Percentiles rank a stretch among this genome's conserved stretches.
These are phyloP conservation scores for Nibea albiflora DNA, from an alignment of 2,113 vertebrate genomes.

Conservation along the genomic window DNA sequence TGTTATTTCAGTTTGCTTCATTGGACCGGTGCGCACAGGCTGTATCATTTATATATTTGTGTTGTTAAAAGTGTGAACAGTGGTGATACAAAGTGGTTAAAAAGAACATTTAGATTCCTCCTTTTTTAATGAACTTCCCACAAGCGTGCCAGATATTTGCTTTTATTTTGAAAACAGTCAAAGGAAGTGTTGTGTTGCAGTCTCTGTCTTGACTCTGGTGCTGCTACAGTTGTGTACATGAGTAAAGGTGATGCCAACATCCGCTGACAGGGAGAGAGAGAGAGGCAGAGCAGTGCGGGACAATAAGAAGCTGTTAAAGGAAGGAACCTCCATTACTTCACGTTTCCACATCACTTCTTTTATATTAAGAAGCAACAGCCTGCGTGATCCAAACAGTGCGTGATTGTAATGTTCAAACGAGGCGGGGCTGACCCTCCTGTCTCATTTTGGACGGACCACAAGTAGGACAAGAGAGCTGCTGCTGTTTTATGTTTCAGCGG, in stretches of 20 bases:
- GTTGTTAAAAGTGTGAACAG: neutral
- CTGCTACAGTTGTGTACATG: constrained; percentile 46
- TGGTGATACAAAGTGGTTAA: neutral
- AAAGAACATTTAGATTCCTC: neutral
- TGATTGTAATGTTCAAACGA: constrained; percentile 3
- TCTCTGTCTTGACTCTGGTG: neutral
- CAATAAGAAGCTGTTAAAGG: constrained; percentile 29
- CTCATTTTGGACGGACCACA: constrained; percentile 25
- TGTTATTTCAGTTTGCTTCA: neutral
- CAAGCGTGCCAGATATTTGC: fast-evolving
- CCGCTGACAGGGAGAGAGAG: constrained; percentile 35
- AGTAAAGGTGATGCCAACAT: constrained; percentile 50
- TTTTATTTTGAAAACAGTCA: constrained; percentile 25
- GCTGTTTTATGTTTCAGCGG: constrained; percentile 10
- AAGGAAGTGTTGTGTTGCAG: neutral
- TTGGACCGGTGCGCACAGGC: neutral
- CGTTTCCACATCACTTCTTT: constrained; percentile 26
- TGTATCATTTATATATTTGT: neutral
- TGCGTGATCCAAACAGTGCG: neutral
- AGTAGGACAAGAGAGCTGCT: constrained; percentile 17
- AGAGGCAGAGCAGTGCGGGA: neutral
- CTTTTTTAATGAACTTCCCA: neutral
- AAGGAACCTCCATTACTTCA: constrained; percentile 23
- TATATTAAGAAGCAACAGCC: neutral
- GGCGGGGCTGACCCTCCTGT: constrained; percentile 32